These are phyloP conservation scores for Neodiprion fabricii DNA, from an alignment of 1,140 invertebrate genomes.

Conservation along the genomic window DNA sequence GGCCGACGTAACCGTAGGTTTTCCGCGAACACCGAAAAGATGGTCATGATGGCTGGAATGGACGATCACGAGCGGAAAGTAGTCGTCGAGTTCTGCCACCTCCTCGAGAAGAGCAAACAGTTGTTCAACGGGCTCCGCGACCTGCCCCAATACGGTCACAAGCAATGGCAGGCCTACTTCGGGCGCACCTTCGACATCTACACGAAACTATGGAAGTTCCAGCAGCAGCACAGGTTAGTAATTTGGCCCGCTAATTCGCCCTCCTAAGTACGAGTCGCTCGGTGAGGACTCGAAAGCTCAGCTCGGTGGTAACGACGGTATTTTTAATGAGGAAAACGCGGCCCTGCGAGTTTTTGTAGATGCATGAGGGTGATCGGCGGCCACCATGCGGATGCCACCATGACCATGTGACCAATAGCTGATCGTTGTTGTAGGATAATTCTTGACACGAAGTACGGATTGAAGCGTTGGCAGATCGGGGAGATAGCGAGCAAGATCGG, in stretches of 20 bases:
- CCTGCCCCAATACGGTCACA: constrained; percentile 95
- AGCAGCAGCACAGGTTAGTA: constrained; percentile 90
- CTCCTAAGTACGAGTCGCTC: too few species aligned
- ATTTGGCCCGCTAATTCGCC: background rate
- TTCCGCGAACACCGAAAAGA: constrained; percentile 56
- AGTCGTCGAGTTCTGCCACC: constrained; percentile 95
- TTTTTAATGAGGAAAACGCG: too few species aligned
- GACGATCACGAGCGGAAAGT: constrained; percentile 92
- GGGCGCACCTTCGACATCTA: constrained; percentile 97
- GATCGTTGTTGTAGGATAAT: constrained; percentile 67
- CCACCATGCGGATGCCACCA: background rate
- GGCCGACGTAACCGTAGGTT: constrained; percentile 47
- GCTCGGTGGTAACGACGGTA: too few species aligned
- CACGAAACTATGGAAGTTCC: constrained; percentile 98
- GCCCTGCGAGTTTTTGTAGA: too few species aligned
- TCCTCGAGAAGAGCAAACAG: constrained; percentile 97
- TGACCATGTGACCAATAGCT: background rate
- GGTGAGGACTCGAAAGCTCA: too few species aligned
- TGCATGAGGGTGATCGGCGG: background rate
- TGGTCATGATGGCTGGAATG: constrained; percentile 77
- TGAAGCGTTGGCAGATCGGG: constrained; percentile 98
- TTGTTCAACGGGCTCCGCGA: constrained; percentile 96
- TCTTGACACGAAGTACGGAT: constrained; percentile 91
- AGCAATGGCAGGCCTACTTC: constrained; percentile 98
- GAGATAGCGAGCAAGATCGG: constrained; percentile 99